These are phyloP conservation scores for Sterna hirundo DNA, from an alignment of 2,113 vertebrate genomes.

Conservation along the genomic window DNA sequence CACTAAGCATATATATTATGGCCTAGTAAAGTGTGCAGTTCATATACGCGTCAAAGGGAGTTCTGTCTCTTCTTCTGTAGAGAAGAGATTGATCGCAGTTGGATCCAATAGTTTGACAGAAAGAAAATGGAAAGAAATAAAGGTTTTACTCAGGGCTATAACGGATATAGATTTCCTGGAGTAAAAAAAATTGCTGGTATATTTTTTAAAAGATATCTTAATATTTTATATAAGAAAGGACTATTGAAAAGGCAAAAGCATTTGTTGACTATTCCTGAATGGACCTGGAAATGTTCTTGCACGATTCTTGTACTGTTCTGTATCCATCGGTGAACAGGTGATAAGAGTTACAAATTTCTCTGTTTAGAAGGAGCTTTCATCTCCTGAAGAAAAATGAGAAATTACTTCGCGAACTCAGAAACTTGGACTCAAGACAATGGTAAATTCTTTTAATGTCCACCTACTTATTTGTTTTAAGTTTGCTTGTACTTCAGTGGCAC, in stretches of 20 bases:
- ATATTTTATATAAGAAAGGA: conserved; percentile 51
- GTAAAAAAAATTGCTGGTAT: conserved; percentile 12
- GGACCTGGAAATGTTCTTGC: conserved; percentile 27
- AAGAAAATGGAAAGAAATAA: neutral
- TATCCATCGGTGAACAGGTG: conserved; percentile 34
- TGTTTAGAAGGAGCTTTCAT: conserved; percentile 93
- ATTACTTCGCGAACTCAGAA: conserved; percentile 95
- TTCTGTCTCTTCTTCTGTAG: neutral
- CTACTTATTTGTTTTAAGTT: neutral
- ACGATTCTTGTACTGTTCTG: conserved; percentile 10
- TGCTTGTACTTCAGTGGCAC: neutral
- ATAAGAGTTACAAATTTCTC: conserved; percentile 67
- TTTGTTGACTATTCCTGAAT: conserved; percentile 19
- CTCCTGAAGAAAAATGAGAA: conserved; percentile 98
- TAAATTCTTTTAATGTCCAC: conserved; percentile 65
- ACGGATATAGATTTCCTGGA: neutral
- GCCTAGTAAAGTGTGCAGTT: neutral
- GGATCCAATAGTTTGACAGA: neutral
- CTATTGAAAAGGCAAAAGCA: conserved; percentile 39
- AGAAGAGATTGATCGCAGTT: neutral
- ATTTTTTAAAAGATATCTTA: conserved; percentile 21
- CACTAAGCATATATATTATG: neutral
- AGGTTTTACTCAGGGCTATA: neutral
- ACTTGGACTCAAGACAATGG: conserved; percentile 97
- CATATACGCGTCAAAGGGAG: neutral